phyloP scores from a whole-genome alignment of 2,888 invertebrate species.

The Nephrocerus scutellatus region DNA sequence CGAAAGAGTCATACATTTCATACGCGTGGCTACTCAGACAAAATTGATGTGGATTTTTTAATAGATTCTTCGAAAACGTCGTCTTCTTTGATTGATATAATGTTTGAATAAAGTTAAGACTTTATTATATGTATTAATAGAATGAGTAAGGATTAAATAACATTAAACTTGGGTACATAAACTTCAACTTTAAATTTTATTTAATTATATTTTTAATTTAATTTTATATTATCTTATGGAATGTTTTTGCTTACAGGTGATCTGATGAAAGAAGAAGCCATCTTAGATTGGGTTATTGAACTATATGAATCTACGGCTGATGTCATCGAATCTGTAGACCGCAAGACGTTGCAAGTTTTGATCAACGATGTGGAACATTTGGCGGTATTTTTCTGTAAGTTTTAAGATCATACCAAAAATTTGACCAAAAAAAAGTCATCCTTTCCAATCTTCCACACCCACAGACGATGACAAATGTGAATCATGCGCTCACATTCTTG shows the following conservation, averaged over 20 bases:
- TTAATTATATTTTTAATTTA: background rate
- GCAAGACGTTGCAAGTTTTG: slow-evolving; percentile 80
- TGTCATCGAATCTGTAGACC: slow-evolving; percentile 84
- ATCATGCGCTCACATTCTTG: slow-evolving; percentile 74
- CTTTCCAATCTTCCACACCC: background rate
- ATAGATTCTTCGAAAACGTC: too few species aligned
- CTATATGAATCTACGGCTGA: slow-evolving; percentile 78
- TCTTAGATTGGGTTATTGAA: slow-evolving; percentile 82
- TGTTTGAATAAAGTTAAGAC: too few species aligned
- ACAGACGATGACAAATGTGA: slow-evolving; percentile 78
- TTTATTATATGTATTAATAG: too few species aligned
- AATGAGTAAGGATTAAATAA: too few species aligned
- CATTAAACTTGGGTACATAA: background rate
- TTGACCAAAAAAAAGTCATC: background rate
- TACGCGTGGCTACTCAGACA: too few species aligned
- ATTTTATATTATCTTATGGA: background rate
- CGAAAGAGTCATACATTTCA: too few species aligned
- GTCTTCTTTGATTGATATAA: too few species aligned
- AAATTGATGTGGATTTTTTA: background rate
- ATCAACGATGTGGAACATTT: slow-evolving; percentile 86
- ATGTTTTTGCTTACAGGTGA: slow-evolving; percentile 51
- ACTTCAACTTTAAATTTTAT: background rate
- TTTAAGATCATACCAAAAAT: background rate
- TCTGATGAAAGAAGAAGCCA: slow-evolving; percentile 84
- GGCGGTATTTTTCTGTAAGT: slow-evolving; percentile 86